Conservation (phyloP, 2,888 invertebrate species). For the Pyrochroa serraticornis region DNA sequence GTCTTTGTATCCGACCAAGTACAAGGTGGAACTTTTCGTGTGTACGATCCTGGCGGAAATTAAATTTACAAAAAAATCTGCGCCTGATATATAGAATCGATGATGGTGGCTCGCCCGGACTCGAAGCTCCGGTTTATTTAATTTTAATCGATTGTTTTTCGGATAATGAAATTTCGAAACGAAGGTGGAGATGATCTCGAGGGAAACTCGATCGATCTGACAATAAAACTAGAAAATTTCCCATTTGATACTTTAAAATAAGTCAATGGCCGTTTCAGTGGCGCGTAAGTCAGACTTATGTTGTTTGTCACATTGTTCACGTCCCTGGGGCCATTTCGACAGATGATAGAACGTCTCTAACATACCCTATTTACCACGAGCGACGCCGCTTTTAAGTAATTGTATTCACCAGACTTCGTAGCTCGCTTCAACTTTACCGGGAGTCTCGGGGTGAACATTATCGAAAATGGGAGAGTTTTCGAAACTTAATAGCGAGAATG, state of each 20-base stretch:
- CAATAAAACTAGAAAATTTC: neutral
- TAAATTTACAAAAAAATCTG: constrained; percentile 16
- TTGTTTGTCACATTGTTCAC: constrained; percentile 13
- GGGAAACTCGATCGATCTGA: too few relatives aligned
- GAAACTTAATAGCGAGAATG: too few relatives aligned
- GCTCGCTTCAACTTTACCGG: neutral
- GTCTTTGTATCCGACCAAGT: neutral
- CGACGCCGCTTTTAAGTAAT: constrained; percentile 5
- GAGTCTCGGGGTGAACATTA: neutral
- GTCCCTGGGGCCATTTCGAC: constrained; percentile 11
- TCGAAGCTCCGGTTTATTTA: too few relatives aligned
- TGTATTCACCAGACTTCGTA: constrained; percentile 8
- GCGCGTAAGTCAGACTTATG: constrained; percentile 17
- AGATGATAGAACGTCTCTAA: constrained; percentile 15
- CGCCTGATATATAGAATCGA: constrained; percentile 13
- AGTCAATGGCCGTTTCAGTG: neutral
- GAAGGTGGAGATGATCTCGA: too few relatives aligned
- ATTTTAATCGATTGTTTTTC: too few relatives aligned
- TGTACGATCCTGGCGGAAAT: constrained; percentile 9
- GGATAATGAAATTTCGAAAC: too few relatives aligned
- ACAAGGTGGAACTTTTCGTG: constrained; percentile 6
- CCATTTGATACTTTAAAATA: neutral
- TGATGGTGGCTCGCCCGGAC: neutral
- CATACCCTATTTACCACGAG: constrained; percentile 9
- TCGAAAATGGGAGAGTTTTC: too few relatives aligned